Percentiles rank a stretch among this genome's conserved stretches.
phyloP scores from a whole-genome alignment of 1,140 invertebrate genomes.

The Papilio machaon region DNA sequence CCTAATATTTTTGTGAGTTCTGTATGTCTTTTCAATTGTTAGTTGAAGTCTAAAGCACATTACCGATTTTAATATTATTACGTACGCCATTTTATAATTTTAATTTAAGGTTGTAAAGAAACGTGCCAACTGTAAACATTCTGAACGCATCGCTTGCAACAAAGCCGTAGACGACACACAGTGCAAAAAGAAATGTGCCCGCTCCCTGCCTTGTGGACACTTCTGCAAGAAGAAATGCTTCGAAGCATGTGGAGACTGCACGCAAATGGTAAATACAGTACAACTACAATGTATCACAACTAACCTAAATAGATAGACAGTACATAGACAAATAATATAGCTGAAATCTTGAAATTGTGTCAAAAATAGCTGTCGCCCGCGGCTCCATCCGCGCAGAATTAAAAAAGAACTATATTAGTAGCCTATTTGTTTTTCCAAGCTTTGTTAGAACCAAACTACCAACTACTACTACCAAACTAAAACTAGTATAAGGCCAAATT shows the following conservation, averaged over 20 bases:
- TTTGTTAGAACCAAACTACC: too few relatives aligned
- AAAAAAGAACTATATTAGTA: too few relatives aligned
- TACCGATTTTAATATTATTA: not conserved
- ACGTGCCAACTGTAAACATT: constrained; percentile 75
- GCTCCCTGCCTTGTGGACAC: constrained; percentile 78
- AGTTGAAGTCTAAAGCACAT: not conserved
- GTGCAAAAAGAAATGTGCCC: constrained; percentile 78
- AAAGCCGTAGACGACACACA: constrained; percentile 58
- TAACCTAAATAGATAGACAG: too few relatives aligned
- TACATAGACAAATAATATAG: too few relatives aligned
- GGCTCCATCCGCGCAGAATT: too few relatives aligned
- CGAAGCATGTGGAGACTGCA: constrained; percentile 78
- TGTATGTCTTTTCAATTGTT: not conserved
- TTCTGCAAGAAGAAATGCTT: constrained; percentile 77
- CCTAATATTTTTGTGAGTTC: not conserved
- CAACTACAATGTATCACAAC: too few relatives aligned
- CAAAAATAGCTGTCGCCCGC: too few relatives aligned
- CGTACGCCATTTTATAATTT: not conserved
- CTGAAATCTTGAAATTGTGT: too few relatives aligned
- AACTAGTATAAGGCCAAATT: too few relatives aligned
- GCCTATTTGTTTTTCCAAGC: too few relatives aligned
- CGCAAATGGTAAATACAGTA: constrained; percentile 60
- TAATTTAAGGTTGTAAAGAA: constrained; percentile 72
- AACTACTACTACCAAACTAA: too few relatives aligned
- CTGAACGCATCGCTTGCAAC: constrained; percentile 66